A percentile compares a stretch with the other conserved stretches of the same genome.
Conservation (phyloP, 53 echinoderm and acorn worm species). For the Patiria pectinifera region DNA sequence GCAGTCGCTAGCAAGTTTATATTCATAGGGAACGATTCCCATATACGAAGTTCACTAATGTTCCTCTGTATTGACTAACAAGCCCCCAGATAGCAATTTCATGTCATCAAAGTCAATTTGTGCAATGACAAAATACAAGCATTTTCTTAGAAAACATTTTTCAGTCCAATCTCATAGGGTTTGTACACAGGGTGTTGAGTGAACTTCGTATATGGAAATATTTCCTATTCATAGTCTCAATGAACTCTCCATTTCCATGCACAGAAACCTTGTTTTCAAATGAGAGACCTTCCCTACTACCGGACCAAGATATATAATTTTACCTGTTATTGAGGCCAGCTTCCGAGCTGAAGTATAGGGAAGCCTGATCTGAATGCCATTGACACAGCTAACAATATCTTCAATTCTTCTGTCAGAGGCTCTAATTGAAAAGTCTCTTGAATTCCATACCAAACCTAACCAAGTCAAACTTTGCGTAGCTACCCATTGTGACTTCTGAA, state of each 20-base stretch:
- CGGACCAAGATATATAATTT: not conserved
- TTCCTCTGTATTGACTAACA: too few relatives aligned
- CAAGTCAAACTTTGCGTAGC: constrained; percentile 9
- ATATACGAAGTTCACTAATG: too few relatives aligned
- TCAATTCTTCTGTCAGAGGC: constrained; percentile 12
- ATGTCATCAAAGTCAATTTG: too few relatives aligned
- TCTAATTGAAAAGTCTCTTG: not conserved
- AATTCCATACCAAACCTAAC: constrained; percentile 20
- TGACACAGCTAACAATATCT: not conserved
- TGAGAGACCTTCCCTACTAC: constrained; percentile 10
- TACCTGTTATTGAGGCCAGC: constrained; percentile 25
- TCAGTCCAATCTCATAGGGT: too few relatives aligned
- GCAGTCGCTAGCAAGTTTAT: constrained; percentile 3
- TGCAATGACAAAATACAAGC: too few relatives aligned
- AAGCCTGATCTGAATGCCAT: not conserved
- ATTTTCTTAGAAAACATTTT: too few relatives aligned
- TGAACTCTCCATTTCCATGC: constrained; percentile 3
- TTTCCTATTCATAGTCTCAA: not conserved
- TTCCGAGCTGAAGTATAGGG: not conserved
- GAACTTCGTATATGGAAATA: too few relatives aligned
- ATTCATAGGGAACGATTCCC: not conserved
- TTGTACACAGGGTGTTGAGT: too few relatives aligned
- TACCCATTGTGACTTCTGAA: constrained; percentile 19
- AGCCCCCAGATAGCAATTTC: too few relatives aligned
- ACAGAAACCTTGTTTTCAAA: constrained; percentile 20